Evolutionary conservation across 2,113 vertebrate species (phyloP).

Genomic region (Pomatostomus ruficeps): DNA sequence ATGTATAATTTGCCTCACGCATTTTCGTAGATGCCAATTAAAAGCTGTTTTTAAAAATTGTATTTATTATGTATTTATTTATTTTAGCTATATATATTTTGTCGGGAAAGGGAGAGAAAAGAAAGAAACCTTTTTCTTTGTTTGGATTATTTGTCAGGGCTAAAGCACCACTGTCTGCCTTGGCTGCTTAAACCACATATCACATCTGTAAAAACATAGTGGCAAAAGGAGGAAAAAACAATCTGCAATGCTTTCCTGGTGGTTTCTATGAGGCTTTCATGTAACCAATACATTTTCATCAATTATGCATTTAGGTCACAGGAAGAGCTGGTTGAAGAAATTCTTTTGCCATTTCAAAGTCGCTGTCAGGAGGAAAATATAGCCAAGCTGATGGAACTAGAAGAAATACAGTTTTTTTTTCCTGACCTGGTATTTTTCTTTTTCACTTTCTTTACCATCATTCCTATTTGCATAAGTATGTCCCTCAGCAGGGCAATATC

Average conservation of each 20-base stretch:
- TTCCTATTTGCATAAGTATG: neutral
- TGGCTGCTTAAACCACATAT: neutral
- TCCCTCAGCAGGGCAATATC: neutral
- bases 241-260: neutral
- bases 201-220: constrained; percentile 36
- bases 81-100: neutral
- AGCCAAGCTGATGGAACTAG: neutral
- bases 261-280: constrained; percentile 4
- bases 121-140: neutral
- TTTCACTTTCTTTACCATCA: neutral
- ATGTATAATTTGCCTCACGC: neutral
- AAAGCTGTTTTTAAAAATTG: neutral
- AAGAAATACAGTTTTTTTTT: neutral
- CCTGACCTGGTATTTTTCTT: neutral
- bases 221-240: constrained; percentile 36
- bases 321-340: constrained; percentile 14
- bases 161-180: neutral
- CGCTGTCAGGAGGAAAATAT: neutral
- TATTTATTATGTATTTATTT: neutral
- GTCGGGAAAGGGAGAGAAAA: neutral
- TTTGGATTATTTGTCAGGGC: neutral
- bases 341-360: constrained; percentile 7
- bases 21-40: neutral
- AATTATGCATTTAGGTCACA: neutral
- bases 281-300: constrained; percentile 12